Percentiles rank a stretch among this genome's conserved stretches.
phyloP scores from a whole-genome alignment of 2,888 invertebrate species.

The Oxyscelio sp. region DNA sequence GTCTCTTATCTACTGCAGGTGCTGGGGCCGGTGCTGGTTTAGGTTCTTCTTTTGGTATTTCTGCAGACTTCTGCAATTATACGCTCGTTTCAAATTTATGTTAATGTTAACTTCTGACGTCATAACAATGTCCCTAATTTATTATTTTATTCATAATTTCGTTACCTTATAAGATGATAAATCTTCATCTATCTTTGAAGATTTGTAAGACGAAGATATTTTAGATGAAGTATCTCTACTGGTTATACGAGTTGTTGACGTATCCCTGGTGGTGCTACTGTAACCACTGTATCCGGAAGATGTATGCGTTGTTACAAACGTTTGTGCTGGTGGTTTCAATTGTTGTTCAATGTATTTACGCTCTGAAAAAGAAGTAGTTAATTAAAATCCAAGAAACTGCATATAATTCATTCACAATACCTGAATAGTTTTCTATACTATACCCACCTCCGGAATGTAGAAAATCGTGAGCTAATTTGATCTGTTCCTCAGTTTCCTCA shows the following conservation, averaged over 20 bases:
- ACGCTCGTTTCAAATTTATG: too few relatives aligned
- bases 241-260: conserved; percentile 40
- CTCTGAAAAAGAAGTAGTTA: conserved; percentile 89
- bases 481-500: conserved; percentile 94
- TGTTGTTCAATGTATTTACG: conserved; percentile 96
- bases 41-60: conserved; percentile 32
- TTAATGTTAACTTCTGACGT: too few relatives aligned
- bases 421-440: too few relatives aligned
- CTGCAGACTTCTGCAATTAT: conserved; percentile 8
- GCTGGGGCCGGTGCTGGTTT: conserved; percentile 55
- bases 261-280: conserved; percentile 85
- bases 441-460: conserved; percentile 93
- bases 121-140: neutral
- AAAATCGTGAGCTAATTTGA: conserved; percentile 95
- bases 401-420: too few relatives aligned
- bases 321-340: conserved; percentile 90
- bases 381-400: too few relatives aligned
- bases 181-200: conserved; percentile 54
- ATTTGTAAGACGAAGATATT: conserved; percentile 48
- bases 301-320: conserved; percentile 89
- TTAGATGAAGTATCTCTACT: conserved; percentile 39
- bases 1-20: conserved; percentile 88
- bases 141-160: neutral
- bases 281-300: conserved; percentile 87
- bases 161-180: conserved; percentile 52